Percentiles rank a stretch among this genome's conserved stretches.
Conservation (phyloP, 2,888 invertebrate species). For the Eulithis testata region DNA sequence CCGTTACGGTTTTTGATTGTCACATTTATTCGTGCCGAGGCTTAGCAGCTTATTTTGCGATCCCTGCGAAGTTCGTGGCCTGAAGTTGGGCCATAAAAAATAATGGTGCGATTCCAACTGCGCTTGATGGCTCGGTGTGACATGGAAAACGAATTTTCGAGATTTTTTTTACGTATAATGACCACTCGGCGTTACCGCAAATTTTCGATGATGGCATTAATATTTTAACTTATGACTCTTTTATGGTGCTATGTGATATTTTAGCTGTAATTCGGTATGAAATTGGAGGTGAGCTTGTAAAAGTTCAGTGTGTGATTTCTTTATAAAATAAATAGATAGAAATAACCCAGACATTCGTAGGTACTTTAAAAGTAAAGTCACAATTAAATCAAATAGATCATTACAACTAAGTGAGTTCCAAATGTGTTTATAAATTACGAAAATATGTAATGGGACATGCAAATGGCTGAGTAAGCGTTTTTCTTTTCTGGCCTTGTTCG, state of each 20-base stretch:
- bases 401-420: too few relatives aligned
- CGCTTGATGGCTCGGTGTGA: constrained; percentile 36
- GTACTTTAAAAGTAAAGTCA: too few relatives aligned
- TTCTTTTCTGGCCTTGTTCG: too few relatives aligned
- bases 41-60: neutral
- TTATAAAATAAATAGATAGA: neutral
- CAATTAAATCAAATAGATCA: too few relatives aligned
- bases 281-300: constrained; percentile 14
- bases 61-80: constrained; percentile 19
- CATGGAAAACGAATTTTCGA: constrained; percentile 38
- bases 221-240: constrained; percentile 36
- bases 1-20: too few relatives aligned
- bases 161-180: constrained; percentile 35
- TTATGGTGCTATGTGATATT: constrained; percentile 33
- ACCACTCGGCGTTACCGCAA: constrained; percentile 35
- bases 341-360: neutral
- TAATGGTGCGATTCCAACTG: constrained; percentile 39
- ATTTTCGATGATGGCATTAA: constrained; percentile 35
- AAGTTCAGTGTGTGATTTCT: neutral
- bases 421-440: too few relatives aligned
- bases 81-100: constrained; percentile 33
- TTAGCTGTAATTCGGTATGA: constrained; percentile 27
- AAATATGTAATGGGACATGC: too few relatives aligned
- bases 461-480: too few relatives aligned
- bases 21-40: too few relatives aligned